Conservation (phyloP, 92 coral and sea anemone genomes). For the Anthopleura xanthogrammica region DNA sequence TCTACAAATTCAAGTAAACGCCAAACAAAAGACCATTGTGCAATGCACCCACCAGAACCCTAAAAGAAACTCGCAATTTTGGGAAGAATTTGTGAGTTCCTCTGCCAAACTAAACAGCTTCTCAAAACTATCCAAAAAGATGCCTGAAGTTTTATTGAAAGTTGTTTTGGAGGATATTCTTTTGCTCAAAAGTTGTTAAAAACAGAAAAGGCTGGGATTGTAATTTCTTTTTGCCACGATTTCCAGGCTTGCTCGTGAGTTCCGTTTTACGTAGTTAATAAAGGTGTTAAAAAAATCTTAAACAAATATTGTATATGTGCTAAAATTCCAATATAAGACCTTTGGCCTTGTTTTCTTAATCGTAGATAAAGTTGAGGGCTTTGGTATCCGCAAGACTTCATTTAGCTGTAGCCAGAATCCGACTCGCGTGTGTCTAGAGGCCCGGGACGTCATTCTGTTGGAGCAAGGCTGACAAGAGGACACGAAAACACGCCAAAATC, state of each 20-base stretch:
- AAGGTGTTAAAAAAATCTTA: not conserved
- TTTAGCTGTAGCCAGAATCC: conserved; percentile 2
- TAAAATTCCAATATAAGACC: conserved; percentile 28
- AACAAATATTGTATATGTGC: not conserved
- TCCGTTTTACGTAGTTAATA: not conserved
- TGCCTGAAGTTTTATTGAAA: not conserved
- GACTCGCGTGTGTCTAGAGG: not conserved
- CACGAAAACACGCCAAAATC: not conserved
- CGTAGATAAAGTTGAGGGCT: conserved; percentile 20
- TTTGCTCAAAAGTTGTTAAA: too few relatives aligned
- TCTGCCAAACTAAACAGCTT: not conserved
- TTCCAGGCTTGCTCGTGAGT: not conserved
- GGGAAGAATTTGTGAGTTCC: too few relatives aligned
- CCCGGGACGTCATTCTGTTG: not conserved
- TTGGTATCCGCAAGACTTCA: conserved; percentile 9
- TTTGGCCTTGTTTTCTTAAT: conserved; percentile 23
- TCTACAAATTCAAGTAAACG: not conserved
- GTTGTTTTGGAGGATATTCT: not conserved
- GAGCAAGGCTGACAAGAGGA: not conserved
- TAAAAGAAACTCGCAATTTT: too few relatives aligned
- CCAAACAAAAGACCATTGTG: not conserved
- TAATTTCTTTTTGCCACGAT: not conserved
- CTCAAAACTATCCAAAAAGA: not conserved
- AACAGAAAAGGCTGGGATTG: not conserved
- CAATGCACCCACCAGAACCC: not conserved